phyloP scores from a whole-genome alignment of 2,888 invertebrate genomes.

The Shargacucullia verbasci region DNA sequence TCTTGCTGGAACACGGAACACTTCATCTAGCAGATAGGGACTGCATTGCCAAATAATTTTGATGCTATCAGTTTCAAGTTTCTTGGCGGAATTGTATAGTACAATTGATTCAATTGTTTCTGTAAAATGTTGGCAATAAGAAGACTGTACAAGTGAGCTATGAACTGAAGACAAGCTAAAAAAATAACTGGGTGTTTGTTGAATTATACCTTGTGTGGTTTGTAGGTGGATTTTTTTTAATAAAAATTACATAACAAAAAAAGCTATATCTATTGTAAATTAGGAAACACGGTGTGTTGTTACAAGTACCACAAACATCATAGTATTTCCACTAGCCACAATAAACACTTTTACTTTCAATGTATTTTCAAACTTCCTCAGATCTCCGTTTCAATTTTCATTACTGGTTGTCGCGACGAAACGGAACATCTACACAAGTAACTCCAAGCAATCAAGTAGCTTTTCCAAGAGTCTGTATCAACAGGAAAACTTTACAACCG shows the following conservation, averaged over 20 bases:
- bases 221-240: no score
- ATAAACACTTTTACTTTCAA: background rate
- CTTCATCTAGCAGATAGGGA: slow-evolving; percentile 37
- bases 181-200: no score
- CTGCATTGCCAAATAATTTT: slow-evolving; percentile 43
- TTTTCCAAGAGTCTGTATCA: slow-evolving; percentile 20
- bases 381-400: slow-evolving; percentile 5
- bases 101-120: slow-evolving; percentile 27
- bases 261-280: no score
- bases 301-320: background rate
- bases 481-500: slow-evolving; percentile 36
- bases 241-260: no score
- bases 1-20: slow-evolving; percentile 36
- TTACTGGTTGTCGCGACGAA: slow-evolving; percentile 17
- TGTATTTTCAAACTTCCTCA: background rate
- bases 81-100: slow-evolving; percentile 5
- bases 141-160: no score
- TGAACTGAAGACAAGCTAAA: no score
- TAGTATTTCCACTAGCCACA: background rate
- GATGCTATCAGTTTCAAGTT: slow-evolving; percentile 32
- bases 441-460: slow-evolving; percentile 29
- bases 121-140: slow-evolving; percentile 11
- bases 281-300: no score
- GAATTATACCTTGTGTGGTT: no score
- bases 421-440: slow-evolving; percentile 18